Evolutionary conservation across 2,113 vertebrate species (phyloP).

Genomic region (Indicator indicator): DNA sequence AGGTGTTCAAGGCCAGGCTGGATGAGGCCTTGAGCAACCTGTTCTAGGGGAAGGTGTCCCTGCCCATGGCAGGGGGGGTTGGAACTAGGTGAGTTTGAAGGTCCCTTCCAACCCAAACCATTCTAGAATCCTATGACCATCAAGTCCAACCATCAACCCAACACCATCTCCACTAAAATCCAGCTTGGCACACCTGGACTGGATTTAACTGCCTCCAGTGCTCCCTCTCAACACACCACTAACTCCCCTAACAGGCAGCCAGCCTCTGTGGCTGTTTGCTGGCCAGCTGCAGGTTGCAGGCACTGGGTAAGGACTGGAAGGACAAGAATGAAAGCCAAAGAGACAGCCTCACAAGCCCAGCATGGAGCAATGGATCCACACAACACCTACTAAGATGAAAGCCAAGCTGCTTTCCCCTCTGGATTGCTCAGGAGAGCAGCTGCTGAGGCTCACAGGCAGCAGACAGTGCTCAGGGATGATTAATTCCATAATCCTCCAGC

Average conservation of each 20-base stretch:
- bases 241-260: too few species aligned
- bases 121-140: too few species aligned
- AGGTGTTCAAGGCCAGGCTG: too few species aligned
- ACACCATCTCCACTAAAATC: too few species aligned
- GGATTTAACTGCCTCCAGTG: neutral
- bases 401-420: neutral
- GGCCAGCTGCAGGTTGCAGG: neutral
- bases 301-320: neutral
- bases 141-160: too few species aligned
- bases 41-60: too few species aligned
- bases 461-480: neutral
- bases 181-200: neutral
- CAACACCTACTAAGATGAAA: accelerated
- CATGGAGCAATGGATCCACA: neutral
- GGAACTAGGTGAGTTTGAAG: too few species aligned
- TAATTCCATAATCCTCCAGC: conserved; percentile 11
- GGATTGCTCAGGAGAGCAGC: neutral
- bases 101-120: too few species aligned
- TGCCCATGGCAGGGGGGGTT: too few species aligned
- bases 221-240: too few species aligned
- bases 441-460: neutral
- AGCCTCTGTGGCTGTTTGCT: accelerated
- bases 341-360: neutral
- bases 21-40: too few species aligned
- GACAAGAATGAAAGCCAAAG: neutral